Evolutionary conservation across 1,140 invertebrate species (phyloP).

Genomic region (Gryon sp.): DNA sequence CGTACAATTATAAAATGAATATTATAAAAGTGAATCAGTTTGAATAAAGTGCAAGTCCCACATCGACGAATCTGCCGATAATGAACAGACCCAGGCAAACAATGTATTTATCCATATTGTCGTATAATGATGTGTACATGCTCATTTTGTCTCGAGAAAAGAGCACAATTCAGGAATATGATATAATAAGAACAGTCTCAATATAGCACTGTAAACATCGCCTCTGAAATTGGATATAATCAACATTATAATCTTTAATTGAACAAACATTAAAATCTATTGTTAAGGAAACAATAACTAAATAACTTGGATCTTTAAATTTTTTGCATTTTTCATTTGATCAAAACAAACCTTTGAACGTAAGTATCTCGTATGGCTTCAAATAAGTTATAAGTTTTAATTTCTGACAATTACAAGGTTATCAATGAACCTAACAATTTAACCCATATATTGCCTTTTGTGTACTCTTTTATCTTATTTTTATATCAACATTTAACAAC

Average conservation of each 20-base stretch:
- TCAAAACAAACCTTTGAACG: slow-evolving; percentile 85
- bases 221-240: slow-evolving; percentile 78
- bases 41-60: slow-evolving; percentile 99
- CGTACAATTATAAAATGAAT: slow-evolving; percentile 96
- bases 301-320: no score
- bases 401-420: slow-evolving; percentile 90
- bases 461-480: slow-evolving; percentile 88
- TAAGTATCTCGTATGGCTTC: slow-evolving; percentile 94
- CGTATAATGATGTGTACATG: slow-evolving; percentile 94
- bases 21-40: slow-evolving; percentile 98
- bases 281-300: no score
- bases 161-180: slow-evolving; percentile 98
- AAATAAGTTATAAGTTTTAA: slow-evolving; percentile 96
- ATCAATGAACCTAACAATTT: slow-evolving; percentile 94
- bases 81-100: slow-evolving; percentile 91
- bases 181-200: slow-evolving; percentile 94
- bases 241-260: slow-evolving; percentile 14
- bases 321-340: no score
- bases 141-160: slow-evolving; percentile 96
- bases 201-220: slow-evolving; percentile 82
- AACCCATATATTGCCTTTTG: slow-evolving; percentile 93
- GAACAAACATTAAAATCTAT: no score
- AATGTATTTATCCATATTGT: slow-evolving; percentile 94
- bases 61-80: slow-evolving; percentile 93
- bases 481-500: no score